Conservation (phyloP, 2,113 vertebrate species). For the Scomber scombrus region DNA sequence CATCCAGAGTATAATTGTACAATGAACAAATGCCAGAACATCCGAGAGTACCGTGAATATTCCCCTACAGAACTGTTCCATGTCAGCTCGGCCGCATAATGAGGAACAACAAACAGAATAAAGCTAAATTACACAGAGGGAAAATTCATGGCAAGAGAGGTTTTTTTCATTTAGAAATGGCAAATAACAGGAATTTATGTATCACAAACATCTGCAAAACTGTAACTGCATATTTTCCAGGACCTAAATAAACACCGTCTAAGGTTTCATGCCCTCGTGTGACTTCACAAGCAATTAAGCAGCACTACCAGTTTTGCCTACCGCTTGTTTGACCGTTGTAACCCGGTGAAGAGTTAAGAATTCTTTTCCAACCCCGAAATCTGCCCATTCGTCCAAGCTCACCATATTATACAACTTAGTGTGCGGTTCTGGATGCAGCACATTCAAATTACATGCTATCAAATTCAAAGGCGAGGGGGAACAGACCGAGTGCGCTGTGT, state of each 20-base stretch:
- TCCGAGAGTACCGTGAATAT: slow-evolving; percentile 48
- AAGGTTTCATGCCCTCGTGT: slow-evolving; percentile 62
- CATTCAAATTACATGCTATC: slow-evolving; percentile 84
- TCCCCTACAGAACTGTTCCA: slow-evolving; percentile 69
- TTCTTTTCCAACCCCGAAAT: slow-evolving; percentile 48
- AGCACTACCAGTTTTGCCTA: slow-evolving; percentile 44
- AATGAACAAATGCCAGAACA: slow-evolving; percentile 49
- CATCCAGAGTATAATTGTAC: slow-evolving; percentile 54
- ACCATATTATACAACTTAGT: slow-evolving; percentile 76
- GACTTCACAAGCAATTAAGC: slow-evolving; percentile 69
- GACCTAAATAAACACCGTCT: slow-evolving; percentile 73
- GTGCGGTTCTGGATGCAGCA: slow-evolving; percentile 77
- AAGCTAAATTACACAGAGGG: slow-evolving; percentile 60
- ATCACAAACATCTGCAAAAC: slow-evolving; percentile 73
- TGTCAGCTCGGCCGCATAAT: slow-evolving; percentile 64
- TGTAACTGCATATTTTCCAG: slow-evolving; percentile 63
- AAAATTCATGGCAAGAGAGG: slow-evolving; percentile 26
- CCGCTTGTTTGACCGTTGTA: slow-evolving; percentile 57
- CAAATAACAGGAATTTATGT: slow-evolving; percentile 59
- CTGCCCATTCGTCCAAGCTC: slow-evolving; percentile 53
- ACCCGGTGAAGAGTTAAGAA: slow-evolving; percentile 63
- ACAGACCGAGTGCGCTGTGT: slow-evolving; percentile 31
- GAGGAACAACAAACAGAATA: slow-evolving; percentile 70
- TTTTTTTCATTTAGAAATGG: slow-evolving; percentile 25
- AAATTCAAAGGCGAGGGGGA: slow-evolving; percentile 71